phyloP scores from a whole-genome alignment of 2,113 vertebrate genomes.

The Empidonax traillii region DNA sequence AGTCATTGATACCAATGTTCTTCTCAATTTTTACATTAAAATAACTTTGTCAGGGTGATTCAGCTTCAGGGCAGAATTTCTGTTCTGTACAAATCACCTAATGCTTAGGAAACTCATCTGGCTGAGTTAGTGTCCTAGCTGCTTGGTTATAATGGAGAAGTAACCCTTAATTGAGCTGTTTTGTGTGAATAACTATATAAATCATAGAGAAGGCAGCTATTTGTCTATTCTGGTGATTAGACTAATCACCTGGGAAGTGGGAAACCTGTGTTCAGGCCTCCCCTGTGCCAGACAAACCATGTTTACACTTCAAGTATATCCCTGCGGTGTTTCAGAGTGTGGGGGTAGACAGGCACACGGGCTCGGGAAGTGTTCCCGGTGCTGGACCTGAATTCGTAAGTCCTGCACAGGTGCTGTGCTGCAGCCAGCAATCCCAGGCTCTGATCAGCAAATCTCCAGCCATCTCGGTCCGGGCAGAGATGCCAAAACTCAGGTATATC shows the following conservation, averaged over 20 bases:
- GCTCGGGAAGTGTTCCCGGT: background rate
- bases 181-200: conserved; percentile 13
- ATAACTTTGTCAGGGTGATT: background rate
- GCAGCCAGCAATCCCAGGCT: background rate
- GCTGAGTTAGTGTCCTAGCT: background rate
- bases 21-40: background rate
- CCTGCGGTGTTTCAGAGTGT: background rate
- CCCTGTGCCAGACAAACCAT: conserved; percentile 11
- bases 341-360: fast-evolving
- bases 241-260: background rate
- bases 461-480: background rate
- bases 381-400: background rate
- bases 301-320: background rate
- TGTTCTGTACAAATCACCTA: background rate
- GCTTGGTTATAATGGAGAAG: background rate
- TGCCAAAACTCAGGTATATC: background rate
- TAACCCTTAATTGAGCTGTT: conserved; percentile 37
- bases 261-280: conserved; percentile 1
- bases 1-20: background rate
- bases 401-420: background rate
- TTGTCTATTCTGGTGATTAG: conserved; percentile 32
- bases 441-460: fast-evolving
- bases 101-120: background rate
- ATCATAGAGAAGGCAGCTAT: conserved; percentile 25
- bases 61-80: background rate